Evolutionary conservation across 2,797 vertebrate species (phyloP).

Genomic region (Anguilla anguilla): DNA sequence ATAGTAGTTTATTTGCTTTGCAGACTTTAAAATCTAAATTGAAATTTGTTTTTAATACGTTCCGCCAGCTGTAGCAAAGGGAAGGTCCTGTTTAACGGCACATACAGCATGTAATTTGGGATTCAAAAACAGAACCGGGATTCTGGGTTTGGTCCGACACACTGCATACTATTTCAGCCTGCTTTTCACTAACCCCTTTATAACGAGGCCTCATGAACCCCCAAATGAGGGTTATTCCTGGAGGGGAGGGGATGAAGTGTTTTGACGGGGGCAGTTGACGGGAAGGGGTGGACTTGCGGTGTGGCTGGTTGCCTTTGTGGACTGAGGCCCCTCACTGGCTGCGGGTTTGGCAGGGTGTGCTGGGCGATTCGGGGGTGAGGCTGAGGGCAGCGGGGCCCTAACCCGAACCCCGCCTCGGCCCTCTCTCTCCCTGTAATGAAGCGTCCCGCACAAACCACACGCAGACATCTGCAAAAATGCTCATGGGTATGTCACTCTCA

Average conservation of each 20-base stretch:
- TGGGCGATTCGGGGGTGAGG: constrained; percentile 21
- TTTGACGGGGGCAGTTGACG: no score
- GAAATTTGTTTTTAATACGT: neutral
- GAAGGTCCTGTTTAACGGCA: neutral
- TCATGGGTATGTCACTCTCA: neutral
- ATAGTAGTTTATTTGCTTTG: neutral
- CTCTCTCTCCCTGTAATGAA: constrained; percentile 58
- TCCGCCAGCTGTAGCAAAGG: neutral
- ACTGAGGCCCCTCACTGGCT: constrained; percentile 19
- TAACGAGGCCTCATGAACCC: neutral
- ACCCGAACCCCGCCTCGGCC: neutral
- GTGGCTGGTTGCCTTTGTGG: constrained; percentile 39
- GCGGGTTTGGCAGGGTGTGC: constrained; percentile 54
- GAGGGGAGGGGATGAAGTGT: neutral
- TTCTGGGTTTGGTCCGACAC: neutral
- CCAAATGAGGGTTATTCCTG: neutral
- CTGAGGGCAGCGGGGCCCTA: constrained; percentile 47
- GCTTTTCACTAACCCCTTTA: neutral
- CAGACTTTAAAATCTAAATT: neutral
- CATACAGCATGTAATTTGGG: neutral
- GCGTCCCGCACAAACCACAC: constrained; percentile 61
- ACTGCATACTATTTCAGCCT: neutral
- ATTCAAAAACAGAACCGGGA: neutral
- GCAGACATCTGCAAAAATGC: constrained; percentile 45
- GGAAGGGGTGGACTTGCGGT: constrained; percentile 11